These are phyloP conservation scores for Asteroscopus sphinx DNA, from an alignment of 2,888 invertebrate genomes.

Conservation along the genomic window DNA sequence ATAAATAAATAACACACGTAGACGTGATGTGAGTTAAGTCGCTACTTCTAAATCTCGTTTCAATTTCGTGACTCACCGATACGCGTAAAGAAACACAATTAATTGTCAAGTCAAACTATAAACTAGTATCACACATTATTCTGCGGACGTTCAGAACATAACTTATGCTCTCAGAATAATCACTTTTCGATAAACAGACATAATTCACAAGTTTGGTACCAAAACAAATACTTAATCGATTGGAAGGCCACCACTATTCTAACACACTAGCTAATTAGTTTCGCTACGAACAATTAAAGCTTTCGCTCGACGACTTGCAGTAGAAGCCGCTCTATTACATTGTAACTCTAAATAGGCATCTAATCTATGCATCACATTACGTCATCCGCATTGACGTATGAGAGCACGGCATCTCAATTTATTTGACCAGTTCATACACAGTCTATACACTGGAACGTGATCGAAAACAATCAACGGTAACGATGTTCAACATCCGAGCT, in stretches of 20 bases:
- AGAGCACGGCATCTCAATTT: conserved; percentile 83
- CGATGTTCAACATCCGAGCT: conserved; percentile 51
- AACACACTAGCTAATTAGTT: conserved; percentile 69
- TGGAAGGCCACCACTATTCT: conserved; percentile 69
- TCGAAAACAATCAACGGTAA: conserved; percentile 56
- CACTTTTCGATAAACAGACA: conserved; percentile 57
- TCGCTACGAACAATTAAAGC: conserved; percentile 85
- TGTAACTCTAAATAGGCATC: conserved; percentile 73
- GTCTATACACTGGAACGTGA: conserved; percentile 64
- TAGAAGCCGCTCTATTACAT: conserved; percentile 74
- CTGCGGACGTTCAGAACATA: conserved; percentile 61
- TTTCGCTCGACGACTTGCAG: conserved; percentile 77
- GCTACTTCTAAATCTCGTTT: conserved; percentile 51
- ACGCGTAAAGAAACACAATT: conserved; percentile 54
- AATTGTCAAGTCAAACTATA: conserved; percentile 66
- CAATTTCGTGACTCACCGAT: conserved; percentile 53
- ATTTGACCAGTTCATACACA: conserved; percentile 69
- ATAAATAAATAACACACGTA: conserved; percentile 63
- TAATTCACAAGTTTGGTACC: conserved; percentile 61
- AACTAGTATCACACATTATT: conserved; percentile 86
- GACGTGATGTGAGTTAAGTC: conserved; percentile 49
- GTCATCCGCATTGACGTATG: conserved; percentile 87
- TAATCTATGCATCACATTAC: conserved; percentile 86
- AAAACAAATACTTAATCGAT: conserved; percentile 62
- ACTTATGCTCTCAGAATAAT: conserved; percentile 57